These are phyloP conservation scores for Drosophila bifasciata DNA, from an alignment of 1,140 invertebrate genomes.

Conservation along the genomic window DNA sequence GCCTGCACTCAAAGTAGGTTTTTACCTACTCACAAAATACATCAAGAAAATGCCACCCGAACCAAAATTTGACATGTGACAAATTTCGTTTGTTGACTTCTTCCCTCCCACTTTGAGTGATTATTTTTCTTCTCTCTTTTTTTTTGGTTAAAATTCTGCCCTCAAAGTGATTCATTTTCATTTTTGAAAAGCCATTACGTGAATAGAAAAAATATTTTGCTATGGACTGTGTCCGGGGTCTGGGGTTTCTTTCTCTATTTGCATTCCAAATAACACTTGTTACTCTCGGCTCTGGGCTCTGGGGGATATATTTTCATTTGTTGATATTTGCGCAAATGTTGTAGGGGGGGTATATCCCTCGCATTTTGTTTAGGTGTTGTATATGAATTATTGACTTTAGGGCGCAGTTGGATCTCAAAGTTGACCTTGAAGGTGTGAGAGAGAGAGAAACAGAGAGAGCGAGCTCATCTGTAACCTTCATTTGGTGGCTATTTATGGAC, in stretches of 20 bases:
- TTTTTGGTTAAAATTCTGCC: slow-evolving; percentile 20
- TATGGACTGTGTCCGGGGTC: slow-evolving; percentile 1
- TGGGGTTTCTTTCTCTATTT: slow-evolving; percentile 23
- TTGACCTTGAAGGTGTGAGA: slow-evolving; percentile 44
- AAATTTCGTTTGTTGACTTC: slow-evolving; percentile 73
- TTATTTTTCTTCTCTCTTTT: slow-evolving; percentile 31
- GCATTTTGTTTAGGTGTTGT: slow-evolving; percentile 6
- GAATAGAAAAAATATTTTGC: slow-evolving; percentile 39
- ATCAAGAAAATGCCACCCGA: background rate
- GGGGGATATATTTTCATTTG: slow-evolving; percentile 29
- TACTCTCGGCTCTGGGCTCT: slow-evolving; percentile 27
- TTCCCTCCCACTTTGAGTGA: slow-evolving; percentile 34
- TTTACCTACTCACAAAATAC: slow-evolving; percentile 30
- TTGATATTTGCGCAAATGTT: slow-evolving; percentile 61
- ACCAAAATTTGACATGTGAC: slow-evolving; percentile 74
- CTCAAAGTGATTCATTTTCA: slow-evolving; percentile 63
- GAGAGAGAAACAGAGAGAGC: no score
- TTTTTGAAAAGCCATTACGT: slow-evolving; percentile 60
- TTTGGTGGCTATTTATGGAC: slow-evolving; percentile 33
- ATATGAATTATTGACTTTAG: slow-evolving; percentile 30
- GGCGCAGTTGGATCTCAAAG: slow-evolving; percentile 13
- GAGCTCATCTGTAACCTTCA: slow-evolving; percentile 41
- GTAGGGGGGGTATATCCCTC: slow-evolving; percentile 3
- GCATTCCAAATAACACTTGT: slow-evolving; percentile 57
- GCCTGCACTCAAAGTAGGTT: slow-evolving; percentile 47